These are phyloP conservation scores for Phylloscopus whistleri DNA, from an alignment of 2,113 vertebrate species.

Conservation along the genomic window DNA sequence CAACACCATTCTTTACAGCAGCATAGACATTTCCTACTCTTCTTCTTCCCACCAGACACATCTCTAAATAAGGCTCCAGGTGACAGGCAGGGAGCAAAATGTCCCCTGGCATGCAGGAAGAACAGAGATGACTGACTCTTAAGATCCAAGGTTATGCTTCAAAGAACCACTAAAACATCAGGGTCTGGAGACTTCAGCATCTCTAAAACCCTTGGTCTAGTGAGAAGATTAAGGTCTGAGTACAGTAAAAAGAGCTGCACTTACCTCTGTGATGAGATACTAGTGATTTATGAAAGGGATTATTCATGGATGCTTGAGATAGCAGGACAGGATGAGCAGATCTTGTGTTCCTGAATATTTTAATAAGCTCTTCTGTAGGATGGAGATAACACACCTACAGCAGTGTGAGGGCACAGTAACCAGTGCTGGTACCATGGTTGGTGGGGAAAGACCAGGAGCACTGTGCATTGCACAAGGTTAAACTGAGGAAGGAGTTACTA, in stretches of 20 bases:
- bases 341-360: background rate
- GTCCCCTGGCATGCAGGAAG: background rate
- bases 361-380: background rate
- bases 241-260: background rate
- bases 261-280: background rate
- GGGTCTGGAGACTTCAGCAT: background rate
- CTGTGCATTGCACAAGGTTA: background rate
- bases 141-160: background rate
- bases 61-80: background rate
- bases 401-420: background rate
- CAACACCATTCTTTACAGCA: background rate
- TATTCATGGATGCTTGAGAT: background rate
- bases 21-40: background rate
- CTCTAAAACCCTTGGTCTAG: background rate
- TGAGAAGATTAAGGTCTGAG: background rate
- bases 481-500: background rate
- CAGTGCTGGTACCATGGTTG: accelerated
- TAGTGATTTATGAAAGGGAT: background rate
- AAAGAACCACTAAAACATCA: background rate
- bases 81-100: background rate
- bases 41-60: background rate
- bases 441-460: background rate
- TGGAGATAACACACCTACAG: background rate
- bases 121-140: background rate
- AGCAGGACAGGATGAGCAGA: background rate